Conservation (phyloP, 2,888 invertebrate species). For the Acronicta aceris region DNA sequence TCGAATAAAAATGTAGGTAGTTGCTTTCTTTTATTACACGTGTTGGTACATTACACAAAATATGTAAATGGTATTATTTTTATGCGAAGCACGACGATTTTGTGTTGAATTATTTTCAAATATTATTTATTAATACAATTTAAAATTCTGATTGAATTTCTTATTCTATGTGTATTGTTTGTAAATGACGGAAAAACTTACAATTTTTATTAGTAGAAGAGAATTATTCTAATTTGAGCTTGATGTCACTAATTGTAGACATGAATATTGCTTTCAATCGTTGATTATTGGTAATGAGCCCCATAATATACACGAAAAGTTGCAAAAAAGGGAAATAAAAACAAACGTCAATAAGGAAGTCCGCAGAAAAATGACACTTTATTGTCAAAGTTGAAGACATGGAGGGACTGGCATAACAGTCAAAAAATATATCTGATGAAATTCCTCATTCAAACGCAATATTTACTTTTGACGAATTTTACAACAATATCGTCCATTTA, state of each 20-base stretch:
- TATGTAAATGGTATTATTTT: constrained; percentile 17
- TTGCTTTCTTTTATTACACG: constrained; percentile 5
- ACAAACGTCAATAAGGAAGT: too few species aligned
- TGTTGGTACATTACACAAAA: constrained; percentile 11
- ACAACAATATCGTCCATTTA: constrained; percentile 3
- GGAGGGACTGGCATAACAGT: constrained; percentile 60
- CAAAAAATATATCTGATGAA: constrained; percentile 54
- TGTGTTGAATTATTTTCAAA: constrained; percentile 13
- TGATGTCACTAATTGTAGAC: constrained; percentile 70
- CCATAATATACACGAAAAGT: constrained; percentile 51
- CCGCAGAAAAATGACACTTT: constrained; percentile 62
- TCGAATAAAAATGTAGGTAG: constrained; percentile 39
- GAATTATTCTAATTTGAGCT: constrained; percentile 83
- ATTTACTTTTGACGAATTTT: constrained; percentile 11
- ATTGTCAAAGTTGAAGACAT: constrained; percentile 77
- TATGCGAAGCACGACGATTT: constrained; percentile 28
- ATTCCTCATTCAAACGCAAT: constrained; percentile 43
- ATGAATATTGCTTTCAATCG: constrained; percentile 81
- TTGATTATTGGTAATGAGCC: constrained; percentile 66
- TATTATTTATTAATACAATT: constrained; percentile 30
- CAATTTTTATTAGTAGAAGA: constrained; percentile 70
- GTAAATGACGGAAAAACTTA: constrained; percentile 42
- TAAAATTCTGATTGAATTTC: constrained; percentile 32
- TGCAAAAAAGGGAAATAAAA: constrained; percentile 37
- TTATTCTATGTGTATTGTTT: constrained; percentile 46